Percentiles rank a stretch among this genome's conserved stretches.
These are phyloP conservation scores for Numida meleagris DNA, from an alignment of 2,113 vertebrate genomes.

Conservation along the genomic window DNA sequence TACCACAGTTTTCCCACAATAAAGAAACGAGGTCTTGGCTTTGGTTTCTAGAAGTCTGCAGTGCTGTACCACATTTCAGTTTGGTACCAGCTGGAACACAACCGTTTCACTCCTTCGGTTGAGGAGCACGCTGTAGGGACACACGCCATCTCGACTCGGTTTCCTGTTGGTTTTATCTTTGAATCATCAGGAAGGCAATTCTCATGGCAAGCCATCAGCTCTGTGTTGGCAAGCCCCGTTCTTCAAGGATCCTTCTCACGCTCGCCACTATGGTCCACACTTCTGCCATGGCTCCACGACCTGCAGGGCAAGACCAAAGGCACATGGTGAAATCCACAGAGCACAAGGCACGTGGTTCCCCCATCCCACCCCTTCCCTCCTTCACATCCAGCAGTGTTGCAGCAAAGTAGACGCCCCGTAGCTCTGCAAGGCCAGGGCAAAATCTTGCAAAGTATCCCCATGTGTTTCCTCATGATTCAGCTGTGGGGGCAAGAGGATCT, in stretches of 20 bases:
- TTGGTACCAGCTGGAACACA: not conserved
- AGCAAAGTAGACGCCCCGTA: accelerated
- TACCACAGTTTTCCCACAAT: not conserved
- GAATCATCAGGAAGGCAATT: not conserved
- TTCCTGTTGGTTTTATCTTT: conserved; percentile 8
- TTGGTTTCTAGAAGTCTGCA: not conserved
- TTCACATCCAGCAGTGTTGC: accelerated
- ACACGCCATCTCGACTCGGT: not conserved
- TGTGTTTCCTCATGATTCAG: not conserved
- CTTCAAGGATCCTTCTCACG: conserved; percentile 74
- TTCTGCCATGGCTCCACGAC: conserved; percentile 95
- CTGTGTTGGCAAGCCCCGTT: not conserved
- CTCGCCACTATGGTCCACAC: conserved; percentile 84
- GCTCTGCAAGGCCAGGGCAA: not conserved
- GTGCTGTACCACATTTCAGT: not conserved
- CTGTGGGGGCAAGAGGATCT: not conserved
- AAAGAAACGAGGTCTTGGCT: not conserved
- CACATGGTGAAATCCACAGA: not conserved
- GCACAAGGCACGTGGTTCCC: accelerated
- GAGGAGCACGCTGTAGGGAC: not conserved
- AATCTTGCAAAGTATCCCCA: not conserved
- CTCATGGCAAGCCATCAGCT: conserved; percentile 11
- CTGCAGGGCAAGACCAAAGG: conserved; percentile 71
- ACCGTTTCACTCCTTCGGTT: not conserved
- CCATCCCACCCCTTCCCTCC: not conserved